Evolutionary conservation across 92 coral and sea anemone species (phyloP).

Genomic region (Isaurus tuberculatus): DNA sequence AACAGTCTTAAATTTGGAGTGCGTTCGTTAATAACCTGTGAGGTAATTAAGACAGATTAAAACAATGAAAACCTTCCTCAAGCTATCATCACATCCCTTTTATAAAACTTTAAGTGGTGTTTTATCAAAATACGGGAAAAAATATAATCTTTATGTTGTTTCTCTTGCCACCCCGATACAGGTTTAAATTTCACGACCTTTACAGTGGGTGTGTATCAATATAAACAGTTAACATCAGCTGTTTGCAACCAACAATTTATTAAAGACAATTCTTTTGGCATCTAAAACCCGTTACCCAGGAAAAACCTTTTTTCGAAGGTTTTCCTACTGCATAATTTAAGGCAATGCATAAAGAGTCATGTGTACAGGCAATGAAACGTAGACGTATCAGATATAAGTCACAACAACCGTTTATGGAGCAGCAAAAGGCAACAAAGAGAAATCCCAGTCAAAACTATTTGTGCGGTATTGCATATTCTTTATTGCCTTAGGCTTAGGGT

Average conservation of each 20-base stretch:
- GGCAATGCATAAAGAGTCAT: not conserved
- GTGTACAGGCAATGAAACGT: not conserved
- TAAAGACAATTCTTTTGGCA: slow-evolving; percentile 32
- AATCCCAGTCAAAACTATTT: slow-evolving; percentile 24
- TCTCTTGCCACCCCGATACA: slow-evolving; percentile 26
- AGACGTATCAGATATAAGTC: not conserved
- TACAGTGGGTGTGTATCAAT: slow-evolving; percentile 11
- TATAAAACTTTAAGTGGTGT: slow-evolving; percentile 26
- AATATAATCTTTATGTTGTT: slow-evolving; percentile 14
- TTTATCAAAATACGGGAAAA: slow-evolving; percentile 12
- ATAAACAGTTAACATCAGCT: not conserved
- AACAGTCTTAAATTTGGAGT: slow-evolving; percentile 20
- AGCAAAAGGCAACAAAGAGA: not conserved
- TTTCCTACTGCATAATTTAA: not conserved
- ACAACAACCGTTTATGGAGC: not conserved
- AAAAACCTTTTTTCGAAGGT: not conserved
- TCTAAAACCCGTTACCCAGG: slow-evolving; percentile 36
- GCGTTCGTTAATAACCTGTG: slow-evolving; percentile 20
- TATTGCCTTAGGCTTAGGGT: slow-evolving; percentile 8
- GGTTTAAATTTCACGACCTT: slow-evolving; percentile 13
- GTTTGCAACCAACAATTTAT: slow-evolving; percentile 38
- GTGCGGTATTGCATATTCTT: not conserved
- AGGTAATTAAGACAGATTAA: slow-evolving; percentile 43
- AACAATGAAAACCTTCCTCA: slow-evolving; percentile 6
- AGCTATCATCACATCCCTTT: slow-evolving; percentile 39